Evolutionary conservation across 2,797 vertebrate genomes (phyloP).

Genomic region (Ispidina lecontei): DNA sequence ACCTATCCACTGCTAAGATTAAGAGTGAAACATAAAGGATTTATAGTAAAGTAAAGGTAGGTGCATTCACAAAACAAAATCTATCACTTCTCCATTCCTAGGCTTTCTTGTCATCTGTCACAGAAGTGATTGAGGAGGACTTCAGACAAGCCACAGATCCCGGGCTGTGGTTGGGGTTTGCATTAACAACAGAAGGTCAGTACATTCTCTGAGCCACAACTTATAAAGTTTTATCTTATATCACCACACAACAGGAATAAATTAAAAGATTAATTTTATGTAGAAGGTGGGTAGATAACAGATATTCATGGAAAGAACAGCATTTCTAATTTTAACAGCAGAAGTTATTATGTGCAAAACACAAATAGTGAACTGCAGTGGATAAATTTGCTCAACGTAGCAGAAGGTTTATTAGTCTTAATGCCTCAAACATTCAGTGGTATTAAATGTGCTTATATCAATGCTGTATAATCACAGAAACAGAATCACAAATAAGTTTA

Average conservation of each 20-base stretch:
- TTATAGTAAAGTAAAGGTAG: background rate
- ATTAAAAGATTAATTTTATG: background rate
- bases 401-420: background rate
- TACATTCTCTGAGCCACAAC: background rate
- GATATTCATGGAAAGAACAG: slow-evolving; percentile 5
- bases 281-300: background rate
- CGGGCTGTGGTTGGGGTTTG: background rate
- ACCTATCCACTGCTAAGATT: background rate
- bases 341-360: slow-evolving; percentile 10
- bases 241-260: background rate
- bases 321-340: slow-evolving; percentile 30
- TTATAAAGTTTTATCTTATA: background rate
- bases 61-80: background rate
- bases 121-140: background rate
- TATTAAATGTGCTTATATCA: background rate
- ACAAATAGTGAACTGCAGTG: slow-evolving; percentile 4
- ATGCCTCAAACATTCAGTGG: background rate
- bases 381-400: background rate
- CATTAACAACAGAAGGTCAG: background rate
- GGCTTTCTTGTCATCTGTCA: background rate
- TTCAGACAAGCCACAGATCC: background rate
- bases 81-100: background rate
- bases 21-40: background rate
- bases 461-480: background rate
- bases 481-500: slow-evolving; percentile 18